Percentiles rank a stretch among this genome's conserved stretches.
These are phyloP conservation scores for Rhynchonycteris naso DNA, from an alignment of 2,797 vertebrate genomes.

Conservation along the genomic window DNA sequence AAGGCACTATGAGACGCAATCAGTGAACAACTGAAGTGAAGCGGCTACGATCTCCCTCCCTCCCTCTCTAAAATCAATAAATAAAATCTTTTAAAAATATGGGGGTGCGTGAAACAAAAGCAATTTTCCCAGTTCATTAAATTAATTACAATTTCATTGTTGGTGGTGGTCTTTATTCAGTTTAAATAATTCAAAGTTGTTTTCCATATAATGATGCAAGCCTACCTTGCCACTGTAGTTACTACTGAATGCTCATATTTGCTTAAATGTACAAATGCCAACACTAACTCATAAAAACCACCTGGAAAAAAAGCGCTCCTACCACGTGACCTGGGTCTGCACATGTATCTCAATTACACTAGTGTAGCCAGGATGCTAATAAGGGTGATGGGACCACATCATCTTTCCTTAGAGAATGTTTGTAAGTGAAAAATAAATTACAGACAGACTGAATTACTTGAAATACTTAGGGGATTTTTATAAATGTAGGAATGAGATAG, in stretches of 20 bases:
- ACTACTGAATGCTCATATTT: background rate
- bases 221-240: background rate
- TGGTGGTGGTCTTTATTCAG: background rate
- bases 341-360: background rate
- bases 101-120: background rate
- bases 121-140: background rate
- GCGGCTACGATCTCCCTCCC: too few relatives aligned
- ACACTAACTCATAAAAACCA: background rate
- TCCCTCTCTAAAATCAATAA: too few relatives aligned
- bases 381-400: background rate
- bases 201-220: background rate
- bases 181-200: background rate
- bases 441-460: background rate
- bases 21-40: too few relatives aligned
- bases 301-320: background rate
- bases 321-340: background rate
- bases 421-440: conserved; percentile 24
- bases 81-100: too few relatives aligned
- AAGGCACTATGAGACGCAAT: too few relatives aligned
- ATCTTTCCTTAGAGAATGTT: background rate
- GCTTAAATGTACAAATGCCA: background rate
- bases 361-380: background rate
- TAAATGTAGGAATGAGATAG: conserved; percentile 34
- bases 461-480: background rate
- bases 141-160: background rate